A percentile compares a stretch with the other conserved stretches of the same genome.
phyloP scores from a whole-genome alignment of 2,888 invertebrate species.

The Leistus spinibarbis region DNA sequence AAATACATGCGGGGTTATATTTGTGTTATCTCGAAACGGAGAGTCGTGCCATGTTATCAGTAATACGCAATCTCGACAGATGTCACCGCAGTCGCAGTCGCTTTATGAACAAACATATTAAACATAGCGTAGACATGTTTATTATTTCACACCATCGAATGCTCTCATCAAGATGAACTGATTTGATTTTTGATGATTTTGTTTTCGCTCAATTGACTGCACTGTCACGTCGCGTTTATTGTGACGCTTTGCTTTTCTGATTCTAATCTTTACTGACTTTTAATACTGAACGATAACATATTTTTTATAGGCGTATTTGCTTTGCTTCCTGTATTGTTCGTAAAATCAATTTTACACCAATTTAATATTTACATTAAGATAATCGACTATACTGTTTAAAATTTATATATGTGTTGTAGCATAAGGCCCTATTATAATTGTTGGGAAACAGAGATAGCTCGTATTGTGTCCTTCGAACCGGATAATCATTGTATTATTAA shows the following conservation, averaged over 20 bases:
- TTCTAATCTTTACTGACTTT: background rate
- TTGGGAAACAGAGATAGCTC: no score
- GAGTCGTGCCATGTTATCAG: constrained; percentile 3
- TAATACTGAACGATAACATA: no score
- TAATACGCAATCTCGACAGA: constrained; percentile 25
- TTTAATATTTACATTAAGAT: no score
- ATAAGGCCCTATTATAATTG: no score
- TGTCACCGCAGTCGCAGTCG: constrained; percentile 1
- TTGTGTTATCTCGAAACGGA: constrained; percentile 8
- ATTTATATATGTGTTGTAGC: no score
- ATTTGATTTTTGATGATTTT: background rate
- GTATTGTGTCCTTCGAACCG: no score
- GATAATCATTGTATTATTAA: no score
- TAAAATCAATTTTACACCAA: no score
- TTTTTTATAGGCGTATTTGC: no score
- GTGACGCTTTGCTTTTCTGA: background rate
- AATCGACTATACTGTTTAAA: no score
- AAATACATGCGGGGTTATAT: background rate
- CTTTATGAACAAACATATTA: background rate
- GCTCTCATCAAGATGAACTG: background rate
- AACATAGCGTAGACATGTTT: background rate
- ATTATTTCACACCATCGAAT: background rate
- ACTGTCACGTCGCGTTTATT: background rate
- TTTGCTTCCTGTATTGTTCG: no score
- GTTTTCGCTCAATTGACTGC: background rate